Base-by-base conservation (phyloP, 1,140 invertebrate genomes). In the Ostrea edulis region DNA sequence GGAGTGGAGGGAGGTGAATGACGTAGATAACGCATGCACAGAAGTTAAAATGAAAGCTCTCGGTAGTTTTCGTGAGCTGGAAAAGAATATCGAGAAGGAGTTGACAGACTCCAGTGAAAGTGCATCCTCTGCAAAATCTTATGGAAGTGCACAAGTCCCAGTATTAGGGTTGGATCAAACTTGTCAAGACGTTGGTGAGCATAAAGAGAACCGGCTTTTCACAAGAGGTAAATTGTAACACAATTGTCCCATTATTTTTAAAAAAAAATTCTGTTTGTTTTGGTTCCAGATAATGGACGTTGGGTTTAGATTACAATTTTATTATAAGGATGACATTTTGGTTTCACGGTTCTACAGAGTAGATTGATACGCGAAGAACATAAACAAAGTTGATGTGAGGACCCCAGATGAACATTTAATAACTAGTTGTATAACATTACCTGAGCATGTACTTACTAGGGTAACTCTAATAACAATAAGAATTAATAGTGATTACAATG, bases 21-120 rank as follows among this genome's bases (percentile, higher is more conserved):
- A 77, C 25, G 25, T 77, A 35, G 68, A 77, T 4, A 77, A 77
- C 68, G 68, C 68, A 35, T 77, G 68, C 14, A 25, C 68, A 35
- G 5, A 2, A 77, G 68, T 77, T 5, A 29, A 35, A 25, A 14
- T 29, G 25, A 77, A 35, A 3, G 68, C 14, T 8, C 68, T 77
- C 29, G 25, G 14, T 3, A 77, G 68, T 77, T 77, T 77, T 25
- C 68, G 68, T 4, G 14, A 14, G 17, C 68, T 77, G 14, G 68
- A 77, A 17, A 22, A 25, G 25, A 77, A 77, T 5, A 17, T 77
- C 35, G 68, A 77, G 12, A 22, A 77, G 14, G 68, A 35, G 14
- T 35, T 77, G 25, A 35, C 29, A 29, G 68, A 71, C 22, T 71
- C 68, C 12, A 12, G 68, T 71, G 29, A 71, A 71, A 71, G 68